Base-by-base conservation (phyloP, 1,140 invertebrate species). In the Tribolium castaneum region DNA sequence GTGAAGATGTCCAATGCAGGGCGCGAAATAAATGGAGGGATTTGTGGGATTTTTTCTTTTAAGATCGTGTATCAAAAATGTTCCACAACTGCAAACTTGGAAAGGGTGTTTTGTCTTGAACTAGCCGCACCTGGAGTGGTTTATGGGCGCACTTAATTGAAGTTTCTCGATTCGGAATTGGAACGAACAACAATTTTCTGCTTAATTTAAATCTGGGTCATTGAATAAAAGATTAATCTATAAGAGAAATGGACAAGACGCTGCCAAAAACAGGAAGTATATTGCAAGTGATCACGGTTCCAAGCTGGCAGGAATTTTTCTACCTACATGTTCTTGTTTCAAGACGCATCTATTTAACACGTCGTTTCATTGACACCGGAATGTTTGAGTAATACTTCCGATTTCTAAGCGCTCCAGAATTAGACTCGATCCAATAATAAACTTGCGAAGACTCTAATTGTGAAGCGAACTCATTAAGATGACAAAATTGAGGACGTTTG, bases 361-460 rank as follows among this genome's bases (percentile, higher is more conserved):
- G 9, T 45, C 51, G 13, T 52, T 52, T 52, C 16, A 52, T 52
- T 52, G 6, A 52, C 12, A 52, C 51, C 51, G 51, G 30, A 13
- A 30, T 35, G 59, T 66, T 22, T 14, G 16, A 59, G 19, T 66
- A 22, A 22, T 59, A 66, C 45, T n/a, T 66, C 59, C 30, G 30
- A 66, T 35, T n/a, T 35, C 25, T 35, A 66, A 66, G 3, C 59
- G 30, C n/a, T 66, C 59, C 12, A 13, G 25, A 39, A 66, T 34
- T 66, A 66, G 34, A 66, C 14, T 45, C 59, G 25, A 34, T 66
- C 59, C n/a, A 66, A 66, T 66, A 35, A 35, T 66, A 66, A 45
- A 66, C 25, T 13, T 14, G 59, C 30, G 59, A 66, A 66, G n/a
- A 66, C 14, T 34, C 59, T 66, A 66, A 66, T 66, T 66, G 59